Percentiles rank a stretch among this genome's conserved stretches.
These are phyloP conservation scores for Trypoxylon attenuatum DNA, from an alignment of 2,888 invertebrate genomes.

Conservation along the genomic window DNA sequence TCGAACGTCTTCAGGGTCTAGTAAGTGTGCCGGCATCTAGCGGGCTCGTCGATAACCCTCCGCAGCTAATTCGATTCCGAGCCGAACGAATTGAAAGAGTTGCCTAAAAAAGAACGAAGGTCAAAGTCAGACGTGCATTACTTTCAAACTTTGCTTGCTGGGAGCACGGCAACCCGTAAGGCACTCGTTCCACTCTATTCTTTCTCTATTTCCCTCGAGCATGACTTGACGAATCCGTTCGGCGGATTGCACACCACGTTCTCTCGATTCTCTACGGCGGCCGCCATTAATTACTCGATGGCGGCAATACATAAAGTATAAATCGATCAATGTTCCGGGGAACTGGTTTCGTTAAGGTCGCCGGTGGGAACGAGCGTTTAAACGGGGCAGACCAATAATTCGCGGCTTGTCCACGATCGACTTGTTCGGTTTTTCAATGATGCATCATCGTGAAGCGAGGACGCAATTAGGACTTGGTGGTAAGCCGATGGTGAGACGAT, in stretches of 20 bases:
- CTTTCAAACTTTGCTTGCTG: slow-evolving; percentile 32
- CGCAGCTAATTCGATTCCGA: slow-evolving; percentile 34
- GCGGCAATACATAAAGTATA: slow-evolving; percentile 34
- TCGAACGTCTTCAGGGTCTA: slow-evolving; percentile 6
- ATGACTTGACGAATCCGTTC: too few species aligned
- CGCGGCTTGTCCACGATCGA: slow-evolving; percentile 7
- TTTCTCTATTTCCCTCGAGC: not conserved
- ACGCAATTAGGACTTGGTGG: slow-evolving; percentile 38
- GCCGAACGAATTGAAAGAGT: slow-evolving; percentile 1
- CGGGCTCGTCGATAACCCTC: slow-evolving; percentile 54
- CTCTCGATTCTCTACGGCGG: too few species aligned
- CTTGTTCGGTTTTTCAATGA: slow-evolving; percentile 16
- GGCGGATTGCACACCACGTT: too few species aligned
- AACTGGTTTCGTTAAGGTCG: slow-evolving; percentile 24
- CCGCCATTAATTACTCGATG: slow-evolving; percentile 20
- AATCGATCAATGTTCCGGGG: slow-evolving; percentile 36
- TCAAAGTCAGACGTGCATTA: slow-evolving; percentile 22
- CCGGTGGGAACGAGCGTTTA: not conserved
- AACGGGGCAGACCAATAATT: slow-evolving; percentile 9
- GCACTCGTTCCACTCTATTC: not conserved
- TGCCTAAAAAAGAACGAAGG: slow-evolving; percentile 13
- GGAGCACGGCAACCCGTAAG: slow-evolving; percentile 14
- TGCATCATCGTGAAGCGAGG: slow-evolving; percentile 1
- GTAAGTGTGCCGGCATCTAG: slow-evolving; percentile 64
- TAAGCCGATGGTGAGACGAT: too few species aligned